phyloP scores from a whole-genome alignment of 2,888 invertebrate genomes.

The Drosophila prolongata region DNA sequence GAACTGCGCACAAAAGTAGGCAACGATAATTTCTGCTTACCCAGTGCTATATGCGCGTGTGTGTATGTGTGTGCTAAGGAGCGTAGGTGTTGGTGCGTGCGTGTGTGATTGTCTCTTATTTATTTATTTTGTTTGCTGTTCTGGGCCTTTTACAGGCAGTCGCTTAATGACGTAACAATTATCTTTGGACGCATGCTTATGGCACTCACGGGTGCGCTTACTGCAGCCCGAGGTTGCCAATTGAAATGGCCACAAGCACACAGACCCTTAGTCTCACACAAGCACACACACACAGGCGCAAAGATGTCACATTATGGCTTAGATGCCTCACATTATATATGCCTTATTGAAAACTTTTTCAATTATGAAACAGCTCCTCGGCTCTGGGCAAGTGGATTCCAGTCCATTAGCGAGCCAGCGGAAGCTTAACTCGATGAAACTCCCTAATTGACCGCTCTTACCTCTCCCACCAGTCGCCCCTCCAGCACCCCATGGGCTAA shows the following conservation, averaged over 20 bases:
- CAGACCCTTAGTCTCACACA: slow-evolving; percentile 8
- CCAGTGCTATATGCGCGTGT: slow-evolving; percentile 14
- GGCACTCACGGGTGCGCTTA: slow-evolving; percentile 70
- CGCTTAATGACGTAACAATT: slow-evolving; percentile 80
- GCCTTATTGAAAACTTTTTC: slow-evolving; percentile 44
- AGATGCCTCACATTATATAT: slow-evolving; percentile 31
- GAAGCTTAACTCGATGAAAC: slow-evolving; percentile 39
- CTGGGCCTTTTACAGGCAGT: slow-evolving; percentile 52
- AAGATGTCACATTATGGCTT: slow-evolving; percentile 29
- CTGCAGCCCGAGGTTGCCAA: slow-evolving; percentile 61
- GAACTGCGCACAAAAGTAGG: slow-evolving; percentile 55
- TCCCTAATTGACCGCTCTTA: slow-evolving; percentile 40
- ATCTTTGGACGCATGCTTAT: slow-evolving; percentile 70
- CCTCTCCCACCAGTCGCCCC: slow-evolving; percentile 1
- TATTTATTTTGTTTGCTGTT: slow-evolving; percentile 44
- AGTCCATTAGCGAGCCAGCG: slow-evolving; percentile 27
- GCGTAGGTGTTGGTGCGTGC: slow-evolving; percentile 10
- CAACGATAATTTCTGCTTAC: slow-evolving; percentile 47
- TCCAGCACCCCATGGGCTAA: slow-evolving; percentile 50
- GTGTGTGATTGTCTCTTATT: slow-evolving; percentile 42
- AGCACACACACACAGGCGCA: slow-evolving; percentile 2
- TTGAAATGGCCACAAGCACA: slow-evolving; percentile 63
- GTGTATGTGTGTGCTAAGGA: slow-evolving; percentile 9
- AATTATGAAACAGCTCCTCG: slow-evolving; percentile 34
- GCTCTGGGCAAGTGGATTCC: slow-evolving; percentile 14